Evolutionary conservation across 2,797 vertebrate species (phyloP).

Genomic region (Anableps anableps): DNA sequence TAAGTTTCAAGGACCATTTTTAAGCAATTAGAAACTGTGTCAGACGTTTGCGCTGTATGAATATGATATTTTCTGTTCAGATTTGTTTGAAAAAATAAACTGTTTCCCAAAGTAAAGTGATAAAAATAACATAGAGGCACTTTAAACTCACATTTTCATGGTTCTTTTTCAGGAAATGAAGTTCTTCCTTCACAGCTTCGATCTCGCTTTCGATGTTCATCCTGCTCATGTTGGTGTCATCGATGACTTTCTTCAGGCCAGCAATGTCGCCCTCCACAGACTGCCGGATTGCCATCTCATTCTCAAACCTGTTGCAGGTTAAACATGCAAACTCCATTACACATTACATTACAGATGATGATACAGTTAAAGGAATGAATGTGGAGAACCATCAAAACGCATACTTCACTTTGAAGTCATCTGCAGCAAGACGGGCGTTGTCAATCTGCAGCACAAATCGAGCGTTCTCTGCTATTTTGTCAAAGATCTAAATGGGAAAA

Average conservation of each 20-base stretch:
- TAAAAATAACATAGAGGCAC: neutral
- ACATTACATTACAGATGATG: neutral
- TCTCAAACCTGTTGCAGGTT: constrained; percentile 83
- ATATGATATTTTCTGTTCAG: neutral
- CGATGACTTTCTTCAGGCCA: constrained; percentile 89
- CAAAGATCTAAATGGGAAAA: constrained; percentile 82
- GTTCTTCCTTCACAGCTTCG: constrained; percentile 90
- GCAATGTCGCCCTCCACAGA: constrained; percentile 91
- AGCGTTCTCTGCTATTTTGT: constrained; percentile 86
- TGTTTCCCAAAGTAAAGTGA: neutral
- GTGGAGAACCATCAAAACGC: constrained; percentile 38
- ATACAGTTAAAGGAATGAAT: neutral
- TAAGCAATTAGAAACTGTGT: neutral
- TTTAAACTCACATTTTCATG: constrained; percentile 82
- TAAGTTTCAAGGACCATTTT: neutral
- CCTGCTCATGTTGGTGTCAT: constrained; percentile 89
- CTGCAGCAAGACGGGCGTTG: constrained; percentile 91
- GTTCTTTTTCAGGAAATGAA: constrained; percentile 89
- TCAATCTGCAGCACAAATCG: constrained; percentile 91
- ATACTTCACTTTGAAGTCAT: constrained; percentile 95
- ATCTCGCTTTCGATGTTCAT: constrained; percentile 91
- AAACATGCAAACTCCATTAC: constrained; percentile 1
- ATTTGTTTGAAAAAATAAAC: neutral
- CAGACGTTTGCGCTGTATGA: neutral
- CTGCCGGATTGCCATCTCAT: constrained; percentile 88